Evolutionary conservation across 2,113 vertebrate species (phyloP), one percentile per base, ranked within the genome.

Genomic region (Poecile atricapillus): DNA sequence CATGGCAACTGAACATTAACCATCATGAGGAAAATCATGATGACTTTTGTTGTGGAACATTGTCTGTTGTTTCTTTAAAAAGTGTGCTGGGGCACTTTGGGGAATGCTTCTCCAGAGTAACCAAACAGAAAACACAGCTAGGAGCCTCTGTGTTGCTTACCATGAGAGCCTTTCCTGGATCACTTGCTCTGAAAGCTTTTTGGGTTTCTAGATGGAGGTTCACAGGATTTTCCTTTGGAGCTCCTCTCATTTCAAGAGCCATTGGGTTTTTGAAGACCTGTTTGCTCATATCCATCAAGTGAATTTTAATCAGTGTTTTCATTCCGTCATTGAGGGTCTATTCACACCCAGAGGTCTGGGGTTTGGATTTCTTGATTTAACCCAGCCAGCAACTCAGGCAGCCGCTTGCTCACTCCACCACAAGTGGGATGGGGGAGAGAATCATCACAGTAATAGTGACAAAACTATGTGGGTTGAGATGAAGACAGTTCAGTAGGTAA

Each of bases 21-120:
- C 1, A 2, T 25, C 37, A 11, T 31, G 24, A 81, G 35, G 64
- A 69, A 89, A 62, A 50, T 49, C 19, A 7, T 22, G 11, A 24
- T 58, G 44, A 37, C 33, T 76, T 31, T 25, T 27, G 25, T 8
- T 78, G 63, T 79, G 55, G 41, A 16, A 70, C 7, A 0, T n/a
- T 35, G 56, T 59, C 58, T 79, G 43, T 90, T 56, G 50, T 50
- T 91, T 91, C 52, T 83, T 35, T 15, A 10, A 47, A 89, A 65
- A 20, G 15, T 77, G 8, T 63, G 35, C 62, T 89, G 60, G 25
- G 30, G 69, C 50, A 73, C 33, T 89, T 58, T 44, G 43, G 71
- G 75, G 73, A 91, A 59, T 39, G 39, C 80, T 65, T 64, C 85
- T 94, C 77, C 53, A 13, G 39, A 87, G 94, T 86, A 95, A 94